Base-by-base conservation (phyloP, 2,113 vertebrate species). In the Seriola dumerili region DNA sequence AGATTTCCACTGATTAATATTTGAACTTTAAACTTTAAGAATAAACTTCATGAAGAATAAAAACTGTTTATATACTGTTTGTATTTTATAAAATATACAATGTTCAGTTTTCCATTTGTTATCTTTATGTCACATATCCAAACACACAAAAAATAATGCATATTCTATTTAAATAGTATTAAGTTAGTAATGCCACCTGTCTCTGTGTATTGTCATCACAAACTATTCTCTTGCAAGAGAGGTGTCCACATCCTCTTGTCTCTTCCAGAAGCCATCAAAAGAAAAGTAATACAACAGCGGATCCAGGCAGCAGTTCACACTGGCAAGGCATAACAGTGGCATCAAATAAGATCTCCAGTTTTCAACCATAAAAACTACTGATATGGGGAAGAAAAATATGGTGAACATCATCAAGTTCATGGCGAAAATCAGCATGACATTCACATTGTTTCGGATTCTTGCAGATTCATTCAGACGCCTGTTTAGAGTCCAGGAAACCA, bases 201-300 rank as follows among this genome's bases (percentile, higher is more conserved):
- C 34, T 23, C 29, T 57, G 19, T 58, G 34, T 50, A 8, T 23
- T 58, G 0, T 32, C 32, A n/a, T 71, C 16, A 50, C 29, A 23
- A 16, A 32, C 68, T 85, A 29, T 42, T 50, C 46, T 78, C 50
- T n/a, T 29, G 40, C 55, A 5, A 25, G 34, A 32, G 74, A 70
- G 0, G 1, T 32, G 6, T 88, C 85, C 3, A 29, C 62, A 17
- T 90, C 72, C 17, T 88, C 89, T 25, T 88, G 85, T 59, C 8
- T 89, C 46, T 78, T 93, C 91, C 92, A 92, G 82, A 94, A 94
- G 13, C 87, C 88, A 73, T 93, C 94, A 14, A 93, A 87, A 50
- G 91, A 92, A 57, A 94, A 94, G 77, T 92, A 94, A 52, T 94
- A 94, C 52, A 94, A 44, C 36, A 94, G 52, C 4, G 93, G 90